These are phyloP conservation scores for Nipponacmea schrenckii DNA, from an alignment of 2,888 invertebrate genomes.

Conservation along the genomic window DNA sequence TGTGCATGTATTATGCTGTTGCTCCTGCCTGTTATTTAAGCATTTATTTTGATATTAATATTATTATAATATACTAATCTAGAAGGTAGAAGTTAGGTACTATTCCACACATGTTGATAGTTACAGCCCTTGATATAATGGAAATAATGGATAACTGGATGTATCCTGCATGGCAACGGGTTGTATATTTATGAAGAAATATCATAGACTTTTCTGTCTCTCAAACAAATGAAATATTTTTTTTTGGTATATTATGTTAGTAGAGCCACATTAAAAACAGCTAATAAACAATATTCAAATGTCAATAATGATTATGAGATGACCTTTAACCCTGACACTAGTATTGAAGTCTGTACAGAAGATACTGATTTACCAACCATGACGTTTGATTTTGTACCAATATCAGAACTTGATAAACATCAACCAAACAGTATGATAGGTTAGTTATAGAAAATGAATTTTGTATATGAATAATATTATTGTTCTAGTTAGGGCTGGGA, in stretches of 20 bases:
- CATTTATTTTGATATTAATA: too few relatives aligned
- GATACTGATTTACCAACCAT: constrained; percentile 77
- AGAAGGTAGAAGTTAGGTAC: not conserved
- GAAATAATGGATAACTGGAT: too few relatives aligned
- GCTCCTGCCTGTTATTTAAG: not conserved
- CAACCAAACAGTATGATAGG: constrained; percentile 79
- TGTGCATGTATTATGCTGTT: too few relatives aligned
- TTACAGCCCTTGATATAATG: too few relatives aligned
- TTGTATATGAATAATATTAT: too few relatives aligned
- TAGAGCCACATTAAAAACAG: constrained; percentile 86
- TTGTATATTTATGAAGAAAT: too few relatives aligned
- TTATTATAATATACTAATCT: too few relatives aligned
- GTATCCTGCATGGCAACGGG: too few relatives aligned
- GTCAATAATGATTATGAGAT: constrained; percentile 96
- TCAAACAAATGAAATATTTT: constrained; percentile 7
- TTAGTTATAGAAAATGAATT: constrained; percentile 67
- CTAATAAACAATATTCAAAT: constrained; percentile 87
- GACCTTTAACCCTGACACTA: constrained; percentile 82
- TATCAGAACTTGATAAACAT: constrained; percentile 78
- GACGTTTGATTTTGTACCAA: constrained; percentile 81
- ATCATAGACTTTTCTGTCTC: too few relatives aligned
- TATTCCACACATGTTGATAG: too few relatives aligned
- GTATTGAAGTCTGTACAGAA: constrained; percentile 70
- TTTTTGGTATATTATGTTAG: constrained; percentile 86
- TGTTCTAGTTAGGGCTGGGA: too few relatives aligned